Base-by-base conservation (phyloP, 2,113 vertebrate species). In the Athene noctua region DNA sequence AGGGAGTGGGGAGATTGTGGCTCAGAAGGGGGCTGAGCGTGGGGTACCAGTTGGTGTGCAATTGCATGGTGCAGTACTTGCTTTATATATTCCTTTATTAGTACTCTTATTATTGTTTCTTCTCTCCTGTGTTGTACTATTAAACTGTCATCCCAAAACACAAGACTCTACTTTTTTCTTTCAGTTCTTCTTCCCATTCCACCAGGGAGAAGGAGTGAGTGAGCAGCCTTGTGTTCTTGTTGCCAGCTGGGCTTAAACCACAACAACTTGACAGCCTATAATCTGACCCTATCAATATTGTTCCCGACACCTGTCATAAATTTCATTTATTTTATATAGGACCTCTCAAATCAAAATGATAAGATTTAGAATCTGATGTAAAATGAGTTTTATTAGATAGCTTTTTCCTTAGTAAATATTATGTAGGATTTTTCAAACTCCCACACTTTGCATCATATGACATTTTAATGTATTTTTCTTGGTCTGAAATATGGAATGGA, bases 401-500 rank as follows among this genome's bases (percentile, higher is more conserved):
- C 3, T 94, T 80, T 68, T 2, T 51, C 32, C 29, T n/a, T 36
- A n/a, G 6, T 75, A 58, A 70, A 71, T 30, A 4, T n/a, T 72
- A 36, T 13, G 21, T 30, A 38, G 22, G 3, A 30, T 55, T 87
- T 80, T 80, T 77, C 20, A 68, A 65, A 86, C 73, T 72, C 11
- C 1, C 2, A 3, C 5, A 17, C 86, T 86, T 63, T 68, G 3
- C 18, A 19, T 61, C 0, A 0, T 20, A 18, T 52, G 59, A 38
- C 7, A 38, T n/a, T 73, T 84, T 68, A 73, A 68, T 54, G 3
- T 30, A 17, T 12, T 15, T 34, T 78, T 77, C 38, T 47, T 63
- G 13, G 38, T 74, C 42, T 74, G 36, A 80, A 78, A 61, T 32
- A 38, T 4, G 15, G 59, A 90, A 42, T 11, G 59, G 18, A 40